Base-by-base conservation (phyloP, 2,888 invertebrate genomes). In the Pollenia griseotomentosa region DNA sequence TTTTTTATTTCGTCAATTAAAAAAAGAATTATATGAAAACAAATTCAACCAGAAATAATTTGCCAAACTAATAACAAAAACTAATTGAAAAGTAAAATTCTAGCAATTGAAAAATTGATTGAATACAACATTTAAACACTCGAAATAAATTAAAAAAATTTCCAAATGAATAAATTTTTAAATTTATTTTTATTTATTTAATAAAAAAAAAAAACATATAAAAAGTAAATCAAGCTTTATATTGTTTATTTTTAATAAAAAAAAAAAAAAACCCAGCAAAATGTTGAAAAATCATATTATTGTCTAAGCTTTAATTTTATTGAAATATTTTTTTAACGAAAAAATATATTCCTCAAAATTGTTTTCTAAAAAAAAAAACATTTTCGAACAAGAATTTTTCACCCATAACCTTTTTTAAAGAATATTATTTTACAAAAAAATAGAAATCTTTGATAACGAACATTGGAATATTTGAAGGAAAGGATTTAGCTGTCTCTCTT, bases 61-160 rank as follows among this genome's bases (percentile, higher is more conserved):
- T 53, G 33, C 59, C 42, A 74, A 75, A 59, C 74, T 74, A 11
- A 73, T 48, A 57, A 57, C 51, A 59, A 75, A 66, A 74, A 82
- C 40, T 68, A 83, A 70, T 75, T 83, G 59, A 83, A 83, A 61
- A 75, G 61, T 61, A 55, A 57, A 66, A 12, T 73, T 61, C 61
- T 68, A 70, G 40, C 66, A 75, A 82, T 75, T 61, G 82, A 68
- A 75, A 53, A 33, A 61, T 53, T 83, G 75, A 75, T 83, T 83
- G 82, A 83, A 68, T 66, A 61, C 12, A 81, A 65, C 16, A 73
- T 19, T 81, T 55, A 55, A 65, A 46, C 33, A 51, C 61, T 80
- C 51, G 68, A 75, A 75, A 75, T 68, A 75, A 68, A 82, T 59
- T 53, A 9, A 82, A 57, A 74, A 59, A 68, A 59, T 48, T 57